These are phyloP conservation scores for Grammomys dolichurus DNA, from an alignment of 2,113 vertebrate species.

Conservation along the genomic window DNA sequence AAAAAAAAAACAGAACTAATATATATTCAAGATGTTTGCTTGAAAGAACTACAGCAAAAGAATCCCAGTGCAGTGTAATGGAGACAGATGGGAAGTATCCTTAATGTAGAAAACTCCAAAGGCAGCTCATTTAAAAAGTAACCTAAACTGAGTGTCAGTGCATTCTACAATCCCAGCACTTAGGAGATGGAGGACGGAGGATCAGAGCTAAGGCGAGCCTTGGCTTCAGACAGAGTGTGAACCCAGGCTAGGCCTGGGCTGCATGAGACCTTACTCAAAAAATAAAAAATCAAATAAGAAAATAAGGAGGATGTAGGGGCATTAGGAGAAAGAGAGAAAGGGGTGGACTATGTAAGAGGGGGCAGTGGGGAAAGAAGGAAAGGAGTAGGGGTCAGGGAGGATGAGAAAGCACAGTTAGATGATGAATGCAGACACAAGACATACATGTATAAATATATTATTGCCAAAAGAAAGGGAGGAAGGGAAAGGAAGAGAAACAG, in stretches of 20 bases:
- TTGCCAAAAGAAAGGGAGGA: too few relatives aligned
- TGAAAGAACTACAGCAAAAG: not conserved
- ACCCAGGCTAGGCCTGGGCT: not conserved
- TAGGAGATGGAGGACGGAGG: not conserved
- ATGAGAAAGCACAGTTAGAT: not conserved
- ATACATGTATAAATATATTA: not conserved
- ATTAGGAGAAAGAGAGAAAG: not conserved
- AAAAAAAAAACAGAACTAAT: not conserved
- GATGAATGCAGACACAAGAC: not conserved
- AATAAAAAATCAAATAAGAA: too few relatives aligned
- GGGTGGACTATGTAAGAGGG: not conserved
- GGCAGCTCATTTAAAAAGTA: not conserved
- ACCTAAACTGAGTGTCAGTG: not conserved
- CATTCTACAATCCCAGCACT: not conserved
- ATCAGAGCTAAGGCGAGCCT: not conserved
- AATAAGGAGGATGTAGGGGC: not conserved
- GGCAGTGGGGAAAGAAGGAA: not conserved
- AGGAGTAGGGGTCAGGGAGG: not conserved
- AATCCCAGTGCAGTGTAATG: not conserved
- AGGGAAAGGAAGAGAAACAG: not conserved
- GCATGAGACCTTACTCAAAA: not conserved
- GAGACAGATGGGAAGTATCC: not conserved
- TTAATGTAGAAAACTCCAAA: not conserved
- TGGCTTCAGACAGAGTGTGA: too few relatives aligned
- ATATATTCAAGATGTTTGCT: not conserved